Evolutionary conservation across 1,140 invertebrate genomes (phyloP).

Genomic region (Apis laboriosa): DNA sequence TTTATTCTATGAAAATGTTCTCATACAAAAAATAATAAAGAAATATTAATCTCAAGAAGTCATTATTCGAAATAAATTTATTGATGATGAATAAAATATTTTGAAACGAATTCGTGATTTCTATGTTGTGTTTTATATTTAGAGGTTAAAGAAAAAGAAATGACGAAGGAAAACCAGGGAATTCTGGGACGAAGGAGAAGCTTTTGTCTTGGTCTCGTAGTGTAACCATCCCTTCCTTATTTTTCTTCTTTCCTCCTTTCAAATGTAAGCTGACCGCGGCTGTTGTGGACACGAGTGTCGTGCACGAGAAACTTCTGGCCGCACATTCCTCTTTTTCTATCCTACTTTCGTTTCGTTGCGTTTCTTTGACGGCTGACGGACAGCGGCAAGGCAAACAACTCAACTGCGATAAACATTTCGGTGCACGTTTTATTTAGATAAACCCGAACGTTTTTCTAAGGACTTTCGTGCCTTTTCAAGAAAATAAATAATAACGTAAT

Average conservation of each 20-base stretch:
- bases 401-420: conserved; percentile 68
- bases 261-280: conserved; percentile 49
- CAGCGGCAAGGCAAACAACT: conserved; percentile 68
- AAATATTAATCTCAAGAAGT: not conserved
- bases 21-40: not conserved
- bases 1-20: not conserved
- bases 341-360: conserved; percentile 50
- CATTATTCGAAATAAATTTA: not conserved
- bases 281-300: conserved; percentile 39
- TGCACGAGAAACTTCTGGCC: conserved; percentile 33
- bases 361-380: conserved; percentile 56
- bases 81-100: not conserved
- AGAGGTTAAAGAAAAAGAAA: not conserved
- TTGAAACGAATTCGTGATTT: conserved; percentile 8
- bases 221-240: conserved; percentile 56
- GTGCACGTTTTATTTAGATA: conserved; percentile 71
- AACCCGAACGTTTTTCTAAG: conserved; percentile 58
- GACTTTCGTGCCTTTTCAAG: not conserved
- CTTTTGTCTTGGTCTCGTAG: conserved; percentile 58
- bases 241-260: conserved; percentile 43
- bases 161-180: conserved; percentile 27
- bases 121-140: not conserved
- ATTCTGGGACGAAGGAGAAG: conserved; percentile 39
- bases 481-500: conserved; percentile 20
- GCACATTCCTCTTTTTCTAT: conserved; percentile 28